Conservation (phyloP, 1,140 invertebrate genomes). For the Papilio aristodemus region DNA sequence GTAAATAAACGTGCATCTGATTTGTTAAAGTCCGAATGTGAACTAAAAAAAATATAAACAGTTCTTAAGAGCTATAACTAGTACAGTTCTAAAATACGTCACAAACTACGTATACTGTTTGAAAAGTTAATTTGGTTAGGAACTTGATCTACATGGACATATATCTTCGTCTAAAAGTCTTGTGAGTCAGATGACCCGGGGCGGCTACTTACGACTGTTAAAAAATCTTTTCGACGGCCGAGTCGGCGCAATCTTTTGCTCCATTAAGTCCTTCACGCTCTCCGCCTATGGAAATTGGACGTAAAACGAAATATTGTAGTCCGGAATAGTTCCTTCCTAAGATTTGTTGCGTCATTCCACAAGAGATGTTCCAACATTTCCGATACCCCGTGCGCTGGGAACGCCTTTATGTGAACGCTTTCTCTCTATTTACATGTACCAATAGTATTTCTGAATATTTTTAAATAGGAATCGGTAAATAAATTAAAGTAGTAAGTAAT, state of each 20-base stretch:
- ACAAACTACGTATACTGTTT: not conserved
- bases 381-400: constrained; percentile 14
- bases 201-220: constrained; percentile 21
- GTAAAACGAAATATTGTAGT: constrained; percentile 67
- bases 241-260: constrained; percentile 65
- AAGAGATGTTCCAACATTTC: constrained; percentile 21
- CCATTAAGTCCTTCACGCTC: constrained; percentile 71
- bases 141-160: constrained; percentile 30
- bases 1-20: too few species aligned
- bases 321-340: constrained; percentile 49
- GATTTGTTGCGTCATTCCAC: constrained; percentile 33
- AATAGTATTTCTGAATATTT: too few species aligned
- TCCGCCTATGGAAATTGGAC: constrained; percentile 73
- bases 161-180: constrained; percentile 28
- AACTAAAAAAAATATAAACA: too few species aligned
- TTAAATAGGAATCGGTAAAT: not conserved
- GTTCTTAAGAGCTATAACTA: not conserved
- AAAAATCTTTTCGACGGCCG: constrained; percentile 54
- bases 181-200: constrained; percentile 27
- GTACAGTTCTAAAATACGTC: not conserved
- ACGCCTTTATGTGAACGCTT: constrained; percentile 19
- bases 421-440: too few species aligned
- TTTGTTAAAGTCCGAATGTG: too few species aligned
- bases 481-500: too few species aligned
- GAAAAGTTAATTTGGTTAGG: constrained; percentile 13